These are phyloP conservation scores for Wasmannia auropunctata DNA, from an alignment of 1,140 invertebrate genomes.

Conservation along the genomic window DNA sequence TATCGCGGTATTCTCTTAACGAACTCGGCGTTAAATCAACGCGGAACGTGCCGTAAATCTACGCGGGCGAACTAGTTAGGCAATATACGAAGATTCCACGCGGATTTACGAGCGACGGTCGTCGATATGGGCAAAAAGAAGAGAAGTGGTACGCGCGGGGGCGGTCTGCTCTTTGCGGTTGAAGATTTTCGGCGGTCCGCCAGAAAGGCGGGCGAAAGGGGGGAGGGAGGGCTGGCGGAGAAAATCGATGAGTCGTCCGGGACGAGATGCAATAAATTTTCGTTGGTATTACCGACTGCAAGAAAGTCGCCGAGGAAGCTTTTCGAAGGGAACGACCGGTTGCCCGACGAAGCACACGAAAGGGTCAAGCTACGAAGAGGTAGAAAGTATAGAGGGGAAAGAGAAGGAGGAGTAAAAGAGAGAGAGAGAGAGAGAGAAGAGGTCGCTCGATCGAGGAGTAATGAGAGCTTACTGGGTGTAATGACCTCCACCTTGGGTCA, in stretches of 20 bases:
- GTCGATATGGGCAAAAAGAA: slow-evolving; percentile 46
- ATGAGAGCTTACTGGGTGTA: slow-evolving; percentile 74
- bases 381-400: not conserved
- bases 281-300: not conserved
- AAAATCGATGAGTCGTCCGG: slow-evolving; percentile 53
- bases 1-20: slow-evolving; percentile 36
- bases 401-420: not conserved
- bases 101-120: slow-evolving; percentile 34
- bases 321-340: slow-evolving; percentile 16
- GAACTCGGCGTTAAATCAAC: slow-evolving; percentile 51
- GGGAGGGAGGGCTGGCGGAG: not conserved
- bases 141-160: slow-evolving; percentile 1
- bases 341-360: slow-evolving; percentile 11
- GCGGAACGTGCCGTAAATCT: slow-evolving; percentile 31
- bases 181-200: slow-evolving; percentile 32
- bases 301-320: slow-evolving; percentile 37
- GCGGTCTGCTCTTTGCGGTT: slow-evolving; percentile 14
- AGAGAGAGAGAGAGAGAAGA: not conserved
- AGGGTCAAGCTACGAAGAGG: slow-evolving; percentile 1
- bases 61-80: slow-evolving; percentile 22
- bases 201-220: not conserved
- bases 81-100: slow-evolving; percentile 45
- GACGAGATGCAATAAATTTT: slow-evolving; percentile 53
- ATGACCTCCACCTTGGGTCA: slow-evolving; percentile 77
- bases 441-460: slow-evolving; percentile 67